A percentile compares a stretch with the other conserved stretches of the same genome.
Evolutionary conservation across 1,140 invertebrate species (phyloP).

Genomic region (Drosophila insularis): DNA sequence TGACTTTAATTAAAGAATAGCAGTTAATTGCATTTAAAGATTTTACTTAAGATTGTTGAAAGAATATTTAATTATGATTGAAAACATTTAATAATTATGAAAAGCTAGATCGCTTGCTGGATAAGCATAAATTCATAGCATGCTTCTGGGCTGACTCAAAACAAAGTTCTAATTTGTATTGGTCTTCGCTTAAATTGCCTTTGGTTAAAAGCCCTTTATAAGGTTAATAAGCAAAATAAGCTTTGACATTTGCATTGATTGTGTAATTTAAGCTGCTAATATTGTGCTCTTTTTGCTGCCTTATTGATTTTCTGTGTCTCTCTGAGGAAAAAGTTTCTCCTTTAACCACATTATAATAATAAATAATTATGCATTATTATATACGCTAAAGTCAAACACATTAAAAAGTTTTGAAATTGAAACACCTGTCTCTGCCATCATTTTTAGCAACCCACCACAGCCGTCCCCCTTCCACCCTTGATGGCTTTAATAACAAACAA

Average conservation of each 20-base stretch:
- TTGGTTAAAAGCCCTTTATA: too few species aligned
- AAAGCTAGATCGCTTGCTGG: not conserved
- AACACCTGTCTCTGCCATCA: constrained; percentile 55
- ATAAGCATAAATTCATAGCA: not conserved
- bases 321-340: not conserved
- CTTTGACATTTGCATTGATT: too few species aligned
- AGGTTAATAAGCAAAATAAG: too few species aligned
- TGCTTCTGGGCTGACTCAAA: not conserved
- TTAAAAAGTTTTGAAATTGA: constrained; percentile 56
- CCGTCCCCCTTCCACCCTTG: not conserved
- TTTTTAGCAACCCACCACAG: constrained; percentile 33
- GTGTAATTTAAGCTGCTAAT: too few species aligned
- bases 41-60: not conserved
- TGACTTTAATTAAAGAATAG: constrained; percentile 37
- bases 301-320: not conserved
- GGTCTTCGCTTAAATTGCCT: too few species aligned
- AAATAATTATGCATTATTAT: constrained; percentile 42
- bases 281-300: not conserved
- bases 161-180: not conserved
- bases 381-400: constrained; percentile 23
- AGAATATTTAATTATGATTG: not conserved
- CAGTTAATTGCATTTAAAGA: not conserved
- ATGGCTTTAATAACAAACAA: constrained; percentile 46
- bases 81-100: not conserved
- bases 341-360: constrained; percentile 46